A percentile compares a stretch with the other conserved stretches of the same genome.
These are phyloP conservation scores for Thunnus maccoyii DNA, from an alignment of 2,113 vertebrate species.

Conservation along the genomic window DNA sequence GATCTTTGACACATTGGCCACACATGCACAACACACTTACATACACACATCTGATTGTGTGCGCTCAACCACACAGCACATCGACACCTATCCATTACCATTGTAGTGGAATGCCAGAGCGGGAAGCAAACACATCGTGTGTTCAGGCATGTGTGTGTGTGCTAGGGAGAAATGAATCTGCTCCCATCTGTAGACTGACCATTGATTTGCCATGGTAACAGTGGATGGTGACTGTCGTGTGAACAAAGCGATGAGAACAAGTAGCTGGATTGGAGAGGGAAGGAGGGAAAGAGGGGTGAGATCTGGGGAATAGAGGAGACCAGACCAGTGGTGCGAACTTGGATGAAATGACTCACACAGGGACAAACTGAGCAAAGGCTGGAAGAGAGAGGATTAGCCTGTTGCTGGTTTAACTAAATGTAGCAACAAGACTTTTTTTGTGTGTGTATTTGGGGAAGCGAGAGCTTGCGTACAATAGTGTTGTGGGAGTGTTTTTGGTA, in stretches of 20 bases:
- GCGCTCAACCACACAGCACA: constrained; percentile 11
- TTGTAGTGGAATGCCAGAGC: constrained; percentile 54
- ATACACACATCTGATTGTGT: neutral
- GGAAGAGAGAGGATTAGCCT: constrained; percentile 43
- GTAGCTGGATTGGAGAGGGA: constrained; percentile 32
- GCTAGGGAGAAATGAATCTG: constrained; percentile 54
- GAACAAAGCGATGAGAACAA: constrained; percentile 70
- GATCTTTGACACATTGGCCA: constrained; percentile 64
- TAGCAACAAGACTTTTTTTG: constrained; percentile 42
- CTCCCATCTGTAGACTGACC: constrained; percentile 75
- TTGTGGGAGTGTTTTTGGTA: constrained; percentile 64
- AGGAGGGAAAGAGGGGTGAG: constrained; percentile 1
- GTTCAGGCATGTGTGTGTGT: constrained; percentile 21
- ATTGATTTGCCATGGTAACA: constrained; percentile 81
- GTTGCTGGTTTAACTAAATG: constrained; percentile 64
- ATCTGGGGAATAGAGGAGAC: constrained; percentile 3
- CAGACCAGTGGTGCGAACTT: constrained; percentile 29
- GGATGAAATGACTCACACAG: constrained; percentile 24
- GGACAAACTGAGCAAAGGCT: constrained; percentile 21
- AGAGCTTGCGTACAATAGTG: constrained; percentile 37
- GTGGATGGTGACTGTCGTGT: constrained; percentile 69
- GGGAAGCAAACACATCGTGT: constrained; percentile 25
- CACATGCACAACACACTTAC: constrained; percentile 1
- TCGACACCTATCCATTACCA: constrained; percentile 61
- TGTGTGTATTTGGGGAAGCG: constrained; percentile 50